Evolutionary conservation across 2,113 vertebrate genomes (phyloP), one percentile per base, ranked within the genome.

Genomic region (Athene noctua): DNA sequence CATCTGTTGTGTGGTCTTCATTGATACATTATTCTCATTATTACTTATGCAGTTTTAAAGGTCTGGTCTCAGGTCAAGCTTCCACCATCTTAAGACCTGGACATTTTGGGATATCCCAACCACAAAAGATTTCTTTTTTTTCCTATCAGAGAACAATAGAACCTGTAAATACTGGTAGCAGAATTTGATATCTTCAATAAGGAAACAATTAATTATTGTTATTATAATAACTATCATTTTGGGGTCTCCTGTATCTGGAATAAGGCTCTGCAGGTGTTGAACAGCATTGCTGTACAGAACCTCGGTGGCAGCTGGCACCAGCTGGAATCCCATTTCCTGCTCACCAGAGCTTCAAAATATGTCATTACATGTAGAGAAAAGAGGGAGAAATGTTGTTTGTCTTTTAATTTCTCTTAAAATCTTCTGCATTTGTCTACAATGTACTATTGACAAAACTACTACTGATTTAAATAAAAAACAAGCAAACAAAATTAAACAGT

Each of bases 261-360:
- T 95, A 91, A 95, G 62, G 11, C 88, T 88, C 94, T 92, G 91
- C 81, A 97, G 94, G 86, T 96, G 94, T 71, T 93, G 86, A 92
- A 86, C 59, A 87, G 29, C 55, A 81, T 59, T 89, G 80, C 61
- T 92, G 80, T 87, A 80, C 58, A 88, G 89, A 96, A 95, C 97
- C 63, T 93, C 2, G 0, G 84, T 88, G 67, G 96, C 95, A 97
- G 91, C 96, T 96, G 97, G 95, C 96, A 97, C 86, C 97, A 97
- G 96, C 94, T 97, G 95, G 95, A 95, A 96, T 96, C 92, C 97
- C 95, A 97, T 96, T 97, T 97, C 94, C 78, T 92, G 97, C 95
- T 97, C 94, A 96, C 81, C 67, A 95, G 95, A 97, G 93, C 96
- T 97, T 96, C 93, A 95, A 97, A 96, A 91, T 92, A 94, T 90